Evolutionary conservation across 1,140 invertebrate species (phyloP).

Genomic region (Centruroides vittatus): DNA sequence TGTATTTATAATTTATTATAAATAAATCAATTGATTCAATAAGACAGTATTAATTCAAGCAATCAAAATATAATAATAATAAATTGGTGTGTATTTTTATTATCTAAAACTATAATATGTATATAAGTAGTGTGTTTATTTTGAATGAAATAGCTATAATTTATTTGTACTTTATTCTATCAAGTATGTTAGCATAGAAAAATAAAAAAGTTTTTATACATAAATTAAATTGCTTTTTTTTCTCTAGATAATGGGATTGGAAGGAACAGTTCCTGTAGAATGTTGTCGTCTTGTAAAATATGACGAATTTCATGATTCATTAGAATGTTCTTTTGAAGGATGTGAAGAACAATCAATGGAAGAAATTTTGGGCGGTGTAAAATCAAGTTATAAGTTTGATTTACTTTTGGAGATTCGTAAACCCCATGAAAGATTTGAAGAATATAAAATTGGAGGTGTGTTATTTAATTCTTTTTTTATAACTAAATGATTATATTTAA

Average conservation of each 20-base stretch:
- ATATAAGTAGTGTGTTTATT: no score
- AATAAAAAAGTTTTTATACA: no score
- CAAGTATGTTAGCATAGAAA: no score
- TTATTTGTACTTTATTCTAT: no score
- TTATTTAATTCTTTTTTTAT: neutral
- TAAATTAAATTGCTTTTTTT: neutral
- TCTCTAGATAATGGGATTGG: constrained; percentile 40
- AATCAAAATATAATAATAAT: no score
- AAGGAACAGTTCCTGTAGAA: constrained; percentile 40
- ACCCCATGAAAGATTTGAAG: constrained; percentile 46
- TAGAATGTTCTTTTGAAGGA: constrained; percentile 54
- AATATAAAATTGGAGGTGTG: constrained; percentile 45
- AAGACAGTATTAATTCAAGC: no score
- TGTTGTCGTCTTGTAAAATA: constrained; percentile 59
- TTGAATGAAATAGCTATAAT: no score
- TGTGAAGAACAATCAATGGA: constrained; percentile 38
- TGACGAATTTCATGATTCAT: constrained; percentile 45
- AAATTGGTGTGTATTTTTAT: no score
- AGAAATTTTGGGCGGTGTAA: constrained; percentile 34
- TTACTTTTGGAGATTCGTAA: constrained; percentile 51
- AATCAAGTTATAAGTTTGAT: constrained; percentile 37
- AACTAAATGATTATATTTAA: neutral
- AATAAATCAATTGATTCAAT: no score
- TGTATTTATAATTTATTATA: no score
- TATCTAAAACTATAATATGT: no score